Conservation (phyloP, 2,113 vertebrate genomes). For the Dascyllus trimaculatus region DNA sequence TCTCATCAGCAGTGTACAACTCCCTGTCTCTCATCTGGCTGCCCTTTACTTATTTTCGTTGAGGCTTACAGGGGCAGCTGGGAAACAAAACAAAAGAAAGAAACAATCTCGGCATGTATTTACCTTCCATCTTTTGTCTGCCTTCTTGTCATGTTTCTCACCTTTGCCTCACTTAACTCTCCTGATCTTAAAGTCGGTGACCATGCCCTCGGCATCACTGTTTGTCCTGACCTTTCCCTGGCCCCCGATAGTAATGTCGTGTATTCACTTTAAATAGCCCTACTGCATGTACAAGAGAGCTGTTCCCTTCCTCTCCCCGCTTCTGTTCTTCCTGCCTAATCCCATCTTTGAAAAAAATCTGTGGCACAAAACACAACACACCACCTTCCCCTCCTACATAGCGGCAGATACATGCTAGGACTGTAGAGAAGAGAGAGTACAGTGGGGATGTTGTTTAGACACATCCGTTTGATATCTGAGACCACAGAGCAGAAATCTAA, state of each 20-base stretch:
- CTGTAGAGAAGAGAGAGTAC: conserved; percentile 41
- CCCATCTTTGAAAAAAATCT: conserved; percentile 38
- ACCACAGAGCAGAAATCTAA: conserved; percentile 61
- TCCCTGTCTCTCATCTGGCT: conserved; percentile 61
- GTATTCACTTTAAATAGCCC: conserved; percentile 52
- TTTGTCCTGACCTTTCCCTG: conserved; percentile 62
- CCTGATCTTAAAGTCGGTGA: conserved; percentile 37
- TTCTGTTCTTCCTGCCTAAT: conserved; percentile 49
- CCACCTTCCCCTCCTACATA: conserved; percentile 18
- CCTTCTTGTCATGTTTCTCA: conserved; percentile 46
- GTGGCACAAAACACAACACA: conserved; percentile 7
- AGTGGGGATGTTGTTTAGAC: conserved; percentile 44
- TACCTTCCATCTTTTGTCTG: conserved; percentile 35
- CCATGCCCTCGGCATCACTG: conserved; percentile 33
- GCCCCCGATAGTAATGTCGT: conserved; percentile 15
- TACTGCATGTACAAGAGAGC: conserved; percentile 14
- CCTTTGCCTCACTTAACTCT: conserved; percentile 61
- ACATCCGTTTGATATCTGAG: conserved; percentile 55
- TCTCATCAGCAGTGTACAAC: conserved; percentile 63
- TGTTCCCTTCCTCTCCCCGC: conserved; percentile 6
- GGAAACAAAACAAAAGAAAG: background rate
- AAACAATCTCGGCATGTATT: conserved; percentile 50
- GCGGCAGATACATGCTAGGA: conserved; percentile 42
- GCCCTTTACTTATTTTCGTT: conserved; percentile 69
- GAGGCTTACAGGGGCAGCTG: conserved; percentile 28